These are phyloP conservation scores for Drosophila tani DNA, from an alignment of 1,140 invertebrate genomes.

Conservation along the genomic window DNA sequence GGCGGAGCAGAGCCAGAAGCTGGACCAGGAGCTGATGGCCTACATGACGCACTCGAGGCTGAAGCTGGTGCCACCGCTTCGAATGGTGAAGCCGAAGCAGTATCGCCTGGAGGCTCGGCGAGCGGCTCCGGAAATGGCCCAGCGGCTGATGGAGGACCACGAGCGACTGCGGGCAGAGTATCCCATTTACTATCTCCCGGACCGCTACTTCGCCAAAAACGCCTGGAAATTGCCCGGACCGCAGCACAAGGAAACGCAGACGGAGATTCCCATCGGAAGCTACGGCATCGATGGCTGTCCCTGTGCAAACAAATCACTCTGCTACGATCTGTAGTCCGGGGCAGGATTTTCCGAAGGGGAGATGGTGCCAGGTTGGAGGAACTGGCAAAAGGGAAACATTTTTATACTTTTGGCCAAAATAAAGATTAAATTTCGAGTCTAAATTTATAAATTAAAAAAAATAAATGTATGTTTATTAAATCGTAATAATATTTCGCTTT, in stretches of 20 bases:
- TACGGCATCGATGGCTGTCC: conserved; percentile 71
- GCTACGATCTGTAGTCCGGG: conserved; percentile 50
- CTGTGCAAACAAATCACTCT: conserved; percentile 52
- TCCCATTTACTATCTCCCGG: conserved; percentile 59
- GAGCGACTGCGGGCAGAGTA: conserved; percentile 29
- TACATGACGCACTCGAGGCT: conserved; percentile 33
- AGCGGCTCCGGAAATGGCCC: conserved; percentile 37
- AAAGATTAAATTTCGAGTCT: no score
- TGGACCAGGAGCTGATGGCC: conserved; percentile 54
- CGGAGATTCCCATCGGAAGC: conserved; percentile 53
- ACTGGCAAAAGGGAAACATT: not conserved
- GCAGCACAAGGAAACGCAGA: conserved; percentile 55
- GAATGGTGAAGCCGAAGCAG: conserved; percentile 52
- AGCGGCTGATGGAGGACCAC: conserved; percentile 50
- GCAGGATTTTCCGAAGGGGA: not conserved
- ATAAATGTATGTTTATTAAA: no score
- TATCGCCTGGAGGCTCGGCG: conserved; percentile 44
- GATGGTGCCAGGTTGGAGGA: no score
- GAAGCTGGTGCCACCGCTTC: conserved; percentile 42
- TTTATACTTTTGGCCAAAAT: not conserved
- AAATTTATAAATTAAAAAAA: no score
- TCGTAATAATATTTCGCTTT: not conserved
- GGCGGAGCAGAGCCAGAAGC: conserved; percentile 16
- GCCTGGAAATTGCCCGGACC: conserved; percentile 28
- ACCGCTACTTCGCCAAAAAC: conserved; percentile 31